These are phyloP conservation scores for Tenebrosternarchus preto DNA, from an alignment of 2,113 vertebrate genomes.

Conservation along the genomic window DNA sequence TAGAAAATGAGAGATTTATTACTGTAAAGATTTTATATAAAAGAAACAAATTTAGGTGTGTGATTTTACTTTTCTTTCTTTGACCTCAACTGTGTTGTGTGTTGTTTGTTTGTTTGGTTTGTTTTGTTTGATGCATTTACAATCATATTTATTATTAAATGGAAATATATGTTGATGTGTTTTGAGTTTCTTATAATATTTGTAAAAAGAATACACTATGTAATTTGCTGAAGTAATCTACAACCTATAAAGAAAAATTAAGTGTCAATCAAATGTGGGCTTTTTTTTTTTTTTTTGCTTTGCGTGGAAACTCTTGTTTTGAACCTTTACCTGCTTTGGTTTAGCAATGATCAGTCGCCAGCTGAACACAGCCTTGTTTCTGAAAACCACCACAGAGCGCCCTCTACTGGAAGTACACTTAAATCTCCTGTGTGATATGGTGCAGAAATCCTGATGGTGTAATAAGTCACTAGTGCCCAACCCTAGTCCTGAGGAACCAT, in stretches of 20 bases:
- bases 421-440: no score
- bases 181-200: constrained; percentile 71
- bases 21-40: constrained; percentile 79
- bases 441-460: neutral
- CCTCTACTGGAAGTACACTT: no score
- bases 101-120: constrained; percentile 72
- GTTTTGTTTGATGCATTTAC: constrained; percentile 73
- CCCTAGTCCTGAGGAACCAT: neutral
- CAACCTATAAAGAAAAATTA: constrained; percentile 65
- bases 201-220: constrained; percentile 62
- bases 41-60: constrained; percentile 65
- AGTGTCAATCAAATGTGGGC: constrained; percentile 41
- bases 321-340: neutral
- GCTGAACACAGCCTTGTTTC: neutral
- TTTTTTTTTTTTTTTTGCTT: constrained; percentile 27
- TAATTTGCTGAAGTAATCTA: constrained; percentile 67
- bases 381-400: neutral
- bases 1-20: constrained; percentile 73
- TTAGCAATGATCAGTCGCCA: no score
- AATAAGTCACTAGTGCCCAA: neutral
- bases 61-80: constrained; percentile 62
- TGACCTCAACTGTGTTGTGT: constrained; percentile 74
- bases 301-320: neutral
- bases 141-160: constrained; percentile 81
- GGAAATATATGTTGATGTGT: constrained; percentile 67